These are phyloP conservation scores for Geophilus truncorum DNA, from an alignment of 2,888 invertebrate species.

Conservation along the genomic window DNA sequence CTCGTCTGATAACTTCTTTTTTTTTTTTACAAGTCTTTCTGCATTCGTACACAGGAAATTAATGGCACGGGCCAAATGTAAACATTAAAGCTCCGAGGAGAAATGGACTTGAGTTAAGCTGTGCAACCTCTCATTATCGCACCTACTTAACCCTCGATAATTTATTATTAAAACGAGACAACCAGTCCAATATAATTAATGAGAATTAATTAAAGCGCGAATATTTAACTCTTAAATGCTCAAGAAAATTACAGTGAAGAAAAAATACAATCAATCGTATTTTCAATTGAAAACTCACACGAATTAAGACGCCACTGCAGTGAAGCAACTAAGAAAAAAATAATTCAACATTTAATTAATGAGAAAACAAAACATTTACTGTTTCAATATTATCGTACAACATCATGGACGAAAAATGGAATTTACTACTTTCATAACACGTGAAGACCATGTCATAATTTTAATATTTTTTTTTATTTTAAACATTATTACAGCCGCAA, in stretches of 20 bases:
- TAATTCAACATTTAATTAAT: too few species aligned
- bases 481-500: background rate
- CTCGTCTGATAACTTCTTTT: background rate
- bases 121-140: conserved; percentile 9
- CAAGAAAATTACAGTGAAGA: background rate
- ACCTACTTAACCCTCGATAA: conserved; percentile 4
- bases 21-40: background rate
- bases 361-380: too few species aligned
- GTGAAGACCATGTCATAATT: too few species aligned
- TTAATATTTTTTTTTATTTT: background rate
- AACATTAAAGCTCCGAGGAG: background rate
- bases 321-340: too few species aligned
- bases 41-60: background rate
- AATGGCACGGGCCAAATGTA: background rate
- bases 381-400: too few species aligned
- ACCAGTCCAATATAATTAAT: background rate
- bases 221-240: background rate
- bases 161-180: conserved; percentile 20
- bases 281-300: too few species aligned
- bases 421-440: too few species aligned
- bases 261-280: background rate
- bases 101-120: conserved; percentile 7
- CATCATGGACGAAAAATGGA: too few species aligned
- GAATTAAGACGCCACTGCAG: too few species aligned
- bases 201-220: background rate